Evolutionary conservation across 1,140 invertebrate species (phyloP), one percentile per base, ranked within the genome.

Genomic region (Euschistus heros): DNA sequence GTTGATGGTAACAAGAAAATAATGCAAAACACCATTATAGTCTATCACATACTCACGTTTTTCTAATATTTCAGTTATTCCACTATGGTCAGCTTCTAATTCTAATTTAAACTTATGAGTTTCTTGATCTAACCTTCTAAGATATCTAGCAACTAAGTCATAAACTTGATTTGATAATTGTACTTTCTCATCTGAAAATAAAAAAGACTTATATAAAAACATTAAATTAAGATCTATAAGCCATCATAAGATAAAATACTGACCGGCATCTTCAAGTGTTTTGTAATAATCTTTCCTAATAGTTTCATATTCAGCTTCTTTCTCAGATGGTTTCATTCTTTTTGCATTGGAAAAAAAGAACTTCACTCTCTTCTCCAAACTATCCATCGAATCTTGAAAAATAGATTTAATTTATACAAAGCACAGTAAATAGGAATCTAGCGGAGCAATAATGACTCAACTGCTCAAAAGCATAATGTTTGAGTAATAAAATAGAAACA

Each of bases 51-150:
- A 52, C 67, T 71, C 73, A 79, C 80, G 72, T 78, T 96, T 97
- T 76, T 98, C 95, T 66, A 98, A 75, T 37, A 95, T 81, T 79
- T 97, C 94, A 14, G 96, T 98, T 54, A 98, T 97, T 18, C 96
- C 96, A 70, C 94, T 91, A 80, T 98, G 94, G 76, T 98, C 95
- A 26, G 94, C 94, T 79, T 99, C 96, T 50, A 99, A 74, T 78
- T 99, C 96, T 82, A 96, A 93, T 80, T 98, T 98, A 76, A 98
- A 98, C 76, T 98, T 98, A 70, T 92, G 86, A 37, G 97, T 75
- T 75, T 98, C 96, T 73, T 91, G 91, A 74, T 98, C 95, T 55
- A 98, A 78, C 76, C 92, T 83, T 67, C 94, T 80, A 70, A 95
- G 80, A 79, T 97, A 97, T 73, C 92, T 84, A 72, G 96, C 90